Evolutionary conservation across 2,888 invertebrate genomes (phyloP).

Genomic region (Andrena marginata): DNA sequence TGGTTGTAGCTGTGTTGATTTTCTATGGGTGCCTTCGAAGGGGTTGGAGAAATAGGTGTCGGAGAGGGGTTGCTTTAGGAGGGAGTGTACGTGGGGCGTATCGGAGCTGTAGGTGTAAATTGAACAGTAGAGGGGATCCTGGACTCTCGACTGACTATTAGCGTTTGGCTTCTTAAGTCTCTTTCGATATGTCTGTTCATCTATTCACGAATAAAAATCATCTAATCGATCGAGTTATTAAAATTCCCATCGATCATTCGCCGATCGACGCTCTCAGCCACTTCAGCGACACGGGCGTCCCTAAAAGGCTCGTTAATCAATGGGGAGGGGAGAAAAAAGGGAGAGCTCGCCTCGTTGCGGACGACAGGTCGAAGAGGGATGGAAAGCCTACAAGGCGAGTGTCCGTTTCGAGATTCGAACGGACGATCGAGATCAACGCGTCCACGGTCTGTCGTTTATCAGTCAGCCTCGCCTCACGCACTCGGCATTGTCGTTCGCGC

Average conservation of each 20-base stretch:
- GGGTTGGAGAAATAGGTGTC: neutral
- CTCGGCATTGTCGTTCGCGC: slow-evolving; percentile 44
- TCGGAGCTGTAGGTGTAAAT: neutral
- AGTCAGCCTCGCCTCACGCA: slow-evolving; percentile 51
- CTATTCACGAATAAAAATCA: neutral
- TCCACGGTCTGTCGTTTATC: slow-evolving; percentile 56
- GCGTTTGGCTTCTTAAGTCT: neutral
- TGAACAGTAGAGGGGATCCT: neutral
- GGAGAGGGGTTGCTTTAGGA: neutral
- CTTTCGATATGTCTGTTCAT: neutral
- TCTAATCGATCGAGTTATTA: slow-evolving; percentile 37
- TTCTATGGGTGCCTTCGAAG: neutral
- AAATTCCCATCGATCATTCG: slow-evolving; percentile 51
- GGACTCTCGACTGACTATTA: neutral
- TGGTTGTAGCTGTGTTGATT: neutral
- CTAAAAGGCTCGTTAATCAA: slow-evolving; percentile 70
- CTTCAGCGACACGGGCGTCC: slow-evolving; percentile 14
- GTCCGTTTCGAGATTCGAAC: slow-evolving; percentile 41
- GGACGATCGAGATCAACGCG: slow-evolving; percentile 40
- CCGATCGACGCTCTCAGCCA: slow-evolving; percentile 26
- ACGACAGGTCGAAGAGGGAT: slow-evolving; percentile 41
- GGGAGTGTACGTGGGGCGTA: too few species aligned
- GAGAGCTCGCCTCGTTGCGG: slow-evolving; percentile 48
- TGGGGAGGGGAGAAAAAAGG: slow-evolving; percentile 35
- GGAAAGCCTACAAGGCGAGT: slow-evolving; percentile 26